phyloP scores from a whole-genome alignment of 2,888 invertebrate species.

The Diplazon laetatorius region DNA sequence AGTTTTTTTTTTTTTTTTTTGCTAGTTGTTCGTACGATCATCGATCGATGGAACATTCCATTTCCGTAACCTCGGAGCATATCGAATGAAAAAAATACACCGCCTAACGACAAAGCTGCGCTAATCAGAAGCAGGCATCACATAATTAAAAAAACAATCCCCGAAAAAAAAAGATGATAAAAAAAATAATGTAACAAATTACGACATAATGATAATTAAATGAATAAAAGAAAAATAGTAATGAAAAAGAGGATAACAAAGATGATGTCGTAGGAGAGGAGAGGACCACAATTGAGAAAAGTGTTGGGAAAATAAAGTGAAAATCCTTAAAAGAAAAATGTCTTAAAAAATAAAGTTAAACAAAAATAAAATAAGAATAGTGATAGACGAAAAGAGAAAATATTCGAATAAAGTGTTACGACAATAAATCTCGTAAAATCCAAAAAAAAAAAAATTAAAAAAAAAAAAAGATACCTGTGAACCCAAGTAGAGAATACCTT shows the following conservation, averaged over 20 bases:
- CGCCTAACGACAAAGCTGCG: constrained; percentile 57
- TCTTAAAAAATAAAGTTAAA: too few species aligned
- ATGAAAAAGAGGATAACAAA: constrained; percentile 27
- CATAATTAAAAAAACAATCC: constrained; percentile 46
- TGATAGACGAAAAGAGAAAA: constrained; percentile 56
- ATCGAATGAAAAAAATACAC: too few species aligned
- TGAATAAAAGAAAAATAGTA: constrained; percentile 6
- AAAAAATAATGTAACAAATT: constrained; percentile 21
- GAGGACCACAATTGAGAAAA: constrained; percentile 10
- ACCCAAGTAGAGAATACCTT: constrained; percentile 79
- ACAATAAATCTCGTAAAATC: constrained; percentile 67
- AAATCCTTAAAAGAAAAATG: too few species aligned
- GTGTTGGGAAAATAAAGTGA: constrained; percentile 39
- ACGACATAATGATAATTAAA: constrained; percentile 20
- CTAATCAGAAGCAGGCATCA: constrained; percentile 57
- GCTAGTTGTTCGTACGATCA: too few species aligned
- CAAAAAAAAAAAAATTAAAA: too few species aligned
- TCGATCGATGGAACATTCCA: too few species aligned
- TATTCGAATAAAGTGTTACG: constrained; percentile 64
- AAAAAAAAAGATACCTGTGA: constrained; percentile 81
- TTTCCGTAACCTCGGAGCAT: too few species aligned
- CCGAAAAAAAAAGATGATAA: constrained; percentile 25
- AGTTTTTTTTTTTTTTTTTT: too few species aligned
- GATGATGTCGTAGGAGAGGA: constrained; percentile 6
- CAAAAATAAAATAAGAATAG: too few species aligned